Evolutionary conservation across 1,140 invertebrate genomes (phyloP).

Genomic region (Asbolus verrucosus): DNA sequence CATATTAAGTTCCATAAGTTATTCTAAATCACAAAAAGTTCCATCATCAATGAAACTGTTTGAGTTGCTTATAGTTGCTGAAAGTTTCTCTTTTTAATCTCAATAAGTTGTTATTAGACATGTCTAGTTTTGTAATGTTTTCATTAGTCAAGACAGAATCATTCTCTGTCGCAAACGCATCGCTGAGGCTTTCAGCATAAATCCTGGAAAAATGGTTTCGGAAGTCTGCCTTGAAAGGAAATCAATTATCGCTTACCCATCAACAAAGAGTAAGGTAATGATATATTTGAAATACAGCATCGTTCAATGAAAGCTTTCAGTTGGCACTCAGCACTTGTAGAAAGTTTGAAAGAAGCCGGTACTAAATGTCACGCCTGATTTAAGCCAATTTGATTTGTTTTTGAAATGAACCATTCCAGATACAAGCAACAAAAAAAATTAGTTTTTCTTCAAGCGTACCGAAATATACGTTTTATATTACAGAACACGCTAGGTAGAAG

Average conservation of each 20-base stretch:
- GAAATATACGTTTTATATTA: too few relatives aligned
- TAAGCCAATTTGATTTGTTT: constrained; percentile 33
- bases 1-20: background rate
- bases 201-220: constrained; percentile 16
- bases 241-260: constrained; percentile 32
- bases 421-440: too few relatives aligned
- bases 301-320: constrained; percentile 5
- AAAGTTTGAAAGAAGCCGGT: too few relatives aligned
- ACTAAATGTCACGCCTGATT: constrained; percentile 19
- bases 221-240: background rate
- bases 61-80: background rate
- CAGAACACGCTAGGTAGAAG: too few relatives aligned
- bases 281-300: constrained; percentile 16
- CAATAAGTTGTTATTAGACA: background rate
- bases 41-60: background rate
- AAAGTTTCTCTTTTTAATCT: too few relatives aligned
- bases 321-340: background rate
- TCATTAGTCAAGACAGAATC: too few relatives aligned
- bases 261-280: constrained; percentile 22
- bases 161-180: background rate
- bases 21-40: background rate
- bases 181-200: background rate
- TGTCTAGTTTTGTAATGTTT: background rate
- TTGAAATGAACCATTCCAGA: too few relatives aligned
- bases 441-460: too few relatives aligned